Evolutionary conservation across 1,140 invertebrate genomes (phyloP).

Genomic region (Lasioglossum albipes): DNA sequence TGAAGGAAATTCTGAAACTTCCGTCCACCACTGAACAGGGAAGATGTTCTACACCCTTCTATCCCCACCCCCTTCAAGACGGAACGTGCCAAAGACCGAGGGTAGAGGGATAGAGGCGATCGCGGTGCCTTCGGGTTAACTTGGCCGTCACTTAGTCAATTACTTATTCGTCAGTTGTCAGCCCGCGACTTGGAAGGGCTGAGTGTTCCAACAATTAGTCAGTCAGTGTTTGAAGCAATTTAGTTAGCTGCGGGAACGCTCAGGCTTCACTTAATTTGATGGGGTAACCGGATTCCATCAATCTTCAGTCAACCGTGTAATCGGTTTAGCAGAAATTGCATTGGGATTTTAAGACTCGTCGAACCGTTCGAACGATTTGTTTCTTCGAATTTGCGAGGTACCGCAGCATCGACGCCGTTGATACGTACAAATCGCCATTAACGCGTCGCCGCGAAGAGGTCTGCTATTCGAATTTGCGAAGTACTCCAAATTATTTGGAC

Average conservation of each 20-base stretch:
- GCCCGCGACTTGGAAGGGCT: background rate
- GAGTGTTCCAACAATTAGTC: background rate
- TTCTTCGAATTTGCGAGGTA: no score
- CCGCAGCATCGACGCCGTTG: no score
- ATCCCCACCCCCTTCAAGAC: background rate
- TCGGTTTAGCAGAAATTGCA: background rate
- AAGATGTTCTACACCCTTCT: background rate
- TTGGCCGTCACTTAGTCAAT: constrained; percentile 10
- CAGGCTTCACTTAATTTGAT: constrained; percentile 4
- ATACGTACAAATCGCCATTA: no score
- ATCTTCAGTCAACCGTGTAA: background rate
- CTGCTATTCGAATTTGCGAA: no score
- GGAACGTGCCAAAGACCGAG: background rate
- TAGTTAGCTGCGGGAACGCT: constrained; percentile 1
- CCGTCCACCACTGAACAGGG: background rate
- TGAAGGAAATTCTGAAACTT: background rate
- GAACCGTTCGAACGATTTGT: no score
- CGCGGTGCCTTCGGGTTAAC: constrained; percentile 9
- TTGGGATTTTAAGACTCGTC: background rate
- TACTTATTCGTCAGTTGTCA: constrained; percentile 5
- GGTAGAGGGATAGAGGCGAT: background rate
- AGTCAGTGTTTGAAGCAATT: constrained; percentile 9
- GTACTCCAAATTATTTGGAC: no score
- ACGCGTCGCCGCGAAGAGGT: no score
- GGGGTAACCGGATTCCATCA: constrained; percentile 3